Evolutionary conservation across 2,888 invertebrate genomes (phyloP).

Genomic region (Dascillus cervinus): DNA sequence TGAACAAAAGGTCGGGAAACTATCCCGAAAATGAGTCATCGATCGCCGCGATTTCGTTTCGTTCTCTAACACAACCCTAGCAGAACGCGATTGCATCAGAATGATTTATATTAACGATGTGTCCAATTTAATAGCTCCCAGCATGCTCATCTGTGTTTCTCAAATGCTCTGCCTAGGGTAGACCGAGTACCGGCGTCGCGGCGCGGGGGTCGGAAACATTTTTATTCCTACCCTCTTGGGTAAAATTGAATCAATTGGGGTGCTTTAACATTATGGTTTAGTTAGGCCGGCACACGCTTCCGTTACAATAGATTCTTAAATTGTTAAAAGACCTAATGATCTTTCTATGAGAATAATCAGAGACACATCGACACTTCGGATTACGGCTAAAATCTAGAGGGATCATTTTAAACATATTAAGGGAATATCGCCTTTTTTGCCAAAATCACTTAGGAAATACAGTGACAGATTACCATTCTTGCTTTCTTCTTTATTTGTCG

Average conservation of each 20-base stretch:
- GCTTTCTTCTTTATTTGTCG: no score
- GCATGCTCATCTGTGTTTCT: constrained; percentile 41
- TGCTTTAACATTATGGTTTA: constrained; percentile 33
- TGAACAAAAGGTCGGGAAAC: constrained; percentile 2
- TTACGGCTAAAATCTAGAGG: constrained; percentile 18
- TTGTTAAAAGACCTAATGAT: no score
- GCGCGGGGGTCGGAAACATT: constrained; percentile 28
- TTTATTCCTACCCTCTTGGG: constrained; percentile 38
- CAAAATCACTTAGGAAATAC: constrained; percentile 31
- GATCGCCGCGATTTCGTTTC: constrained; percentile 13
- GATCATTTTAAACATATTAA: constrained; percentile 21
- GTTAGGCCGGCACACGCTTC: constrained; percentile 23
- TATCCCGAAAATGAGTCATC: constrained; percentile 11
- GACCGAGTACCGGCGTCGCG: constrained; percentile 21
- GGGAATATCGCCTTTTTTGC: constrained; percentile 17
- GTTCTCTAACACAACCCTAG: constrained; percentile 12
- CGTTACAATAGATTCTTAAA: constrained; percentile 18
- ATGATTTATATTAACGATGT: constrained; percentile 41
- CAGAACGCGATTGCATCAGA: constrained; percentile 33
- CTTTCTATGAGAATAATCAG: constrained; percentile 15
- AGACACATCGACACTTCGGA: constrained; percentile 16
- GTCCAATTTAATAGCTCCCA: constrained; percentile 41
- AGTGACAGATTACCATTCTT: constrained; percentile 30
- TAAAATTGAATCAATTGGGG: constrained; percentile 39
- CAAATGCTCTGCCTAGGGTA: constrained; percentile 37